Evolutionary conservation across 2,888 invertebrate species (phyloP).

Genomic region (Cryptocephalus moraei): DNA sequence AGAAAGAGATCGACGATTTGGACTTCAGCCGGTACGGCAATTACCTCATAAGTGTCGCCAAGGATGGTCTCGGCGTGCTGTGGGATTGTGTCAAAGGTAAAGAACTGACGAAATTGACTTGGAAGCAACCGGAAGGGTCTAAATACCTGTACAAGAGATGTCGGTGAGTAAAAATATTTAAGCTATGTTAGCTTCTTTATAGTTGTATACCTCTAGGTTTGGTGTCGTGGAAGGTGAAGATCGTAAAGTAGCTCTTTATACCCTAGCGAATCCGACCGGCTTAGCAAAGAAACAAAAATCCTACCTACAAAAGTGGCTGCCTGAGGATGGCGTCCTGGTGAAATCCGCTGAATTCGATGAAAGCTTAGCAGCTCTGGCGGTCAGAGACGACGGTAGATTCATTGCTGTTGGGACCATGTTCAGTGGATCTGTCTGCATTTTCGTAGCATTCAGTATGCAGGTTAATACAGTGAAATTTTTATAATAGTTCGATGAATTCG

Average conservation of each 20-base stretch:
- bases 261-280: conserved; percentile 69
- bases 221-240: conserved; percentile 61
- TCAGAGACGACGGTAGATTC: conserved; percentile 85
- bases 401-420: conserved; percentile 91
- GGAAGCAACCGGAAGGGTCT: conserved; percentile 63
- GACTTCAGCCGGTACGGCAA: conserved; percentile 78
- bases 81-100: conserved; percentile 65
- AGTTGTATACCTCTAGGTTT: conserved; percentile 42
- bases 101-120: conserved; percentile 59
- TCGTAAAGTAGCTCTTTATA: conserved; percentile 58
- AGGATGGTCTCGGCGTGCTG: conserved; percentile 73
- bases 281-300: conserved; percentile 62
- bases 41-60: conserved; percentile 72
- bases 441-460: conserved; percentile 85
- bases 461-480: conserved; percentile 33
- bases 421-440: conserved; percentile 82
- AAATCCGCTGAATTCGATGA: conserved; percentile 56
- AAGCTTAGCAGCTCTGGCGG: conserved; percentile 73
- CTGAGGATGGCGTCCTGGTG: conserved; percentile 47
- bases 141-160: conserved; percentile 79
- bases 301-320: conserved; percentile 68
- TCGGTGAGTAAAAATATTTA: conserved; percentile 41
- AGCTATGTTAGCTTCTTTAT: neutral
- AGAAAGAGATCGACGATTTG: conserved; percentile 87
- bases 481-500: neutral